These are phyloP conservation scores for Ammodytes dubius DNA, from an alignment of 2,113 vertebrate species.

Conservation along the genomic window DNA sequence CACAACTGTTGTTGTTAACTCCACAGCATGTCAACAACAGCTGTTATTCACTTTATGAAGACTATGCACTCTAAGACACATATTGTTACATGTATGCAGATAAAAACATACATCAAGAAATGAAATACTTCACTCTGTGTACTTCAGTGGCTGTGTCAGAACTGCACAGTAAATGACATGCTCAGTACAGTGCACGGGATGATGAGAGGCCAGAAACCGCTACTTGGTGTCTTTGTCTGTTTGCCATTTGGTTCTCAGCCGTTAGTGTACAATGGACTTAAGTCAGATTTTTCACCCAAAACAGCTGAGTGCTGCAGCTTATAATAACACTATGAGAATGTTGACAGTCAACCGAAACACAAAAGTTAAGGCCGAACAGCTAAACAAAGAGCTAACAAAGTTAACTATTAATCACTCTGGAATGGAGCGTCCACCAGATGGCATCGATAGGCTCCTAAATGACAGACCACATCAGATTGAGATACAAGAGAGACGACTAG, in stretches of 20 bases:
- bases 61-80: background rate
- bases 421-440: conserved; percentile 67
- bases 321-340: too few relatives aligned
- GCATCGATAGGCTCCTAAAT: conserved; percentile 69
- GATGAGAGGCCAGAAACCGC: background rate
- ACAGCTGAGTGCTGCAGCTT: too few relatives aligned
- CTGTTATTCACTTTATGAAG: background rate
- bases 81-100: background rate
- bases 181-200: too few relatives aligned
- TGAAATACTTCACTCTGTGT: too few relatives aligned
- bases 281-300: too few relatives aligned
- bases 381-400: too few relatives aligned
- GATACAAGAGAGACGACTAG: conserved; percentile 49
- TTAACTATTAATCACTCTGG: conserved; percentile 47
- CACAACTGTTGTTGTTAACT: background rate
- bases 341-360: too few relatives aligned
- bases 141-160: too few relatives aligned
- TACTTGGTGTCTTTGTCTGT: too few relatives aligned
- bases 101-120: background rate
- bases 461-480: conserved; percentile 64
- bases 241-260: background rate
- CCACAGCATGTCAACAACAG: too few relatives aligned
- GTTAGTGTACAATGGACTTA: background rate
- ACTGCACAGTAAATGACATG: too few relatives aligned
- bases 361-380: too few relatives aligned